Conservation (phyloP, 2,797 vertebrate genomes). For the Falco columbarius region DNA sequence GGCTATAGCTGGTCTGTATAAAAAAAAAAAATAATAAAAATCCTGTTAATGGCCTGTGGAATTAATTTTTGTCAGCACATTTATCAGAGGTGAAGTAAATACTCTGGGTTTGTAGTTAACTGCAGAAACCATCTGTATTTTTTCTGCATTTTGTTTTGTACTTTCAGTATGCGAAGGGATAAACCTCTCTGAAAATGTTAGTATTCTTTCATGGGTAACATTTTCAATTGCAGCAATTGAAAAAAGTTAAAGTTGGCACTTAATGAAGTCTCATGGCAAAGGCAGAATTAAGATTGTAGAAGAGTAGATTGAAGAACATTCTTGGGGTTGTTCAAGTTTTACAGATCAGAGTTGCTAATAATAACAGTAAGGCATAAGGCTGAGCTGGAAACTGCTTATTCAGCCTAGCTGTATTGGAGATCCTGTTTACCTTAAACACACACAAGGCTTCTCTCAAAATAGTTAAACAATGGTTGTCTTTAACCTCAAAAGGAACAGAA, state of each 20-base stretch:
- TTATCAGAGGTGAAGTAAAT: neutral
- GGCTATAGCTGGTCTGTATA: neutral
- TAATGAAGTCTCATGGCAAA: neutral
- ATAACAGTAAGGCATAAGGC: neutral
- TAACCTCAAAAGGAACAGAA: too few relatives aligned
- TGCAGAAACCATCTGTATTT: neutral
- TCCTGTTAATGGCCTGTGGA: neutral
- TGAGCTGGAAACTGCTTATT: neutral
- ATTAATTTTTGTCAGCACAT: neutral
- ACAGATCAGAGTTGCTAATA: neutral
- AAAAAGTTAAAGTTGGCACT: neutral
- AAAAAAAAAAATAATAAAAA: neutral
- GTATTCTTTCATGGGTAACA: neutral
- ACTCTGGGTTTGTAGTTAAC: neutral
- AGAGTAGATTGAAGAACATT: neutral
- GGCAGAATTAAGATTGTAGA: neutral
- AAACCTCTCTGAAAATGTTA: neutral
- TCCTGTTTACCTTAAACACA: neutral
- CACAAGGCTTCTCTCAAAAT: neutral
- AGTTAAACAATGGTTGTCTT: neutral
- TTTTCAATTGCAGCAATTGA: neutral
- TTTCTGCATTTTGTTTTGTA: neutral
- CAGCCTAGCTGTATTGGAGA: neutral
- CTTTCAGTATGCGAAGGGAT: neutral
- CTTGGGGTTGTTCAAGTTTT: too few relatives aligned